phyloP scores from a whole-genome alignment of 2,113 vertebrate species.

The Ophiodon elongatus region DNA sequence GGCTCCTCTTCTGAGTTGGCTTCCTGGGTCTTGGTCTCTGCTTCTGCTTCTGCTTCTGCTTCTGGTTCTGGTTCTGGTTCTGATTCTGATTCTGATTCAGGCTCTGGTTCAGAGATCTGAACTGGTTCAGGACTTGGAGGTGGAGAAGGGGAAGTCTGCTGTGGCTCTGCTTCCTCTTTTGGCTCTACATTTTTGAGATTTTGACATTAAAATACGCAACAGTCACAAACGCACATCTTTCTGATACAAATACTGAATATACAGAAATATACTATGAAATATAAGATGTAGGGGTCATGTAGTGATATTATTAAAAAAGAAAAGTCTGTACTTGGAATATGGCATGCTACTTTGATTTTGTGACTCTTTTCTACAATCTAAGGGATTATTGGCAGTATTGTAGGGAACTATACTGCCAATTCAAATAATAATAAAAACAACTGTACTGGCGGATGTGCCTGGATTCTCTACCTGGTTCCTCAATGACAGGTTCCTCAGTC shows the following conservation, averaged over 20 bases:
- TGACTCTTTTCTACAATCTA: background rate
- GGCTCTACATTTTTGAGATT: conserved; percentile 37
- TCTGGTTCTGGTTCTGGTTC: conserved; percentile 6
- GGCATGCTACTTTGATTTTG: background rate
- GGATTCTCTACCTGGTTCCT: conserved; percentile 44
- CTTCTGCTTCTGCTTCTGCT: conserved; percentile 7
- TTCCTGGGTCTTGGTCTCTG: conserved; percentile 38
- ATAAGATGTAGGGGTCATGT: background rate
- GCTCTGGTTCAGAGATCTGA: conserved; percentile 17
- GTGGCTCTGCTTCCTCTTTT: conserved; percentile 43
- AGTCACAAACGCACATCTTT: background rate
- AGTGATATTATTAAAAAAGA: background rate
- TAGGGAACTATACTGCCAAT: background rate
- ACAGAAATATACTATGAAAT: background rate
- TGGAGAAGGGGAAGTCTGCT: conserved; percentile 26
- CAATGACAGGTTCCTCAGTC: background rate
- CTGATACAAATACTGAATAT: background rate
- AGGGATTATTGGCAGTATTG: background rate
- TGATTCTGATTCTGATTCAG: background rate
- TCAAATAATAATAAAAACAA: background rate
- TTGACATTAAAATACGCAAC: background rate
- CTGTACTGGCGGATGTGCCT: background rate
- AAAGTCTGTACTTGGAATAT: background rate
- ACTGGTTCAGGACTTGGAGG: conserved; percentile 46
- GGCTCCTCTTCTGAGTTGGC: conserved; percentile 41